phyloP scores from a whole-genome alignment of 2,797 vertebrate species.

The Sparidentex hasta region DNA sequence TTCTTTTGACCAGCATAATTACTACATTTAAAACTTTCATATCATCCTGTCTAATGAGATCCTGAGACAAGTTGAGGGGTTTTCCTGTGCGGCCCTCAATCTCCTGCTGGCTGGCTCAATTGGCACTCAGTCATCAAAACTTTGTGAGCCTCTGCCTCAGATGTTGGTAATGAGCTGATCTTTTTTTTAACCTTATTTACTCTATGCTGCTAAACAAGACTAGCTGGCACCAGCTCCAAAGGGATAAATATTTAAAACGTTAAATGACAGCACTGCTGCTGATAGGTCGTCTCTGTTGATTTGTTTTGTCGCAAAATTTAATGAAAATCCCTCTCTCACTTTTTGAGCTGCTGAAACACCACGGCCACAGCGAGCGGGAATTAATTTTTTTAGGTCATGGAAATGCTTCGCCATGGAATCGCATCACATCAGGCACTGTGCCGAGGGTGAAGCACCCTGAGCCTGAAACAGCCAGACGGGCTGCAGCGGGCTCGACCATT shows the following conservation, averaged over 20 bases:
- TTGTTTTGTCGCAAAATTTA: constrained; percentile 21
- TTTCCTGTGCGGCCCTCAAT: too few relatives aligned
- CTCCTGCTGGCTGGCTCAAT: too few relatives aligned
- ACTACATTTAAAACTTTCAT: too few relatives aligned
- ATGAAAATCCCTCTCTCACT: constrained; percentile 9
- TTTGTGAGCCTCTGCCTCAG: too few relatives aligned
- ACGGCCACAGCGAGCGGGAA: constrained; percentile 30
- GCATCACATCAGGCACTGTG: constrained; percentile 52
- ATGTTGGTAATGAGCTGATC: too few relatives aligned
- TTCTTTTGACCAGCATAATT: too few relatives aligned
- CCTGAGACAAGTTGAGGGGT: too few relatives aligned
- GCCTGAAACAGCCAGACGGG: constrained; percentile 39
- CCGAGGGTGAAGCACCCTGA: constrained; percentile 54
- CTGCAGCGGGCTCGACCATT: constrained; percentile 15
- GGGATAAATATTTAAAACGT: not conserved
- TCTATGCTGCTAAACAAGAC: not conserved
- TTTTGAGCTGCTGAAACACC: constrained; percentile 35
- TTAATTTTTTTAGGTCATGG: constrained; percentile 54
- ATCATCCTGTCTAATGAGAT: too few relatives aligned
- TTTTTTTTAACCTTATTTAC: constrained; percentile 4
- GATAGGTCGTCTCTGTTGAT: not conserved
- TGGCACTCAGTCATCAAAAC: too few relatives aligned
- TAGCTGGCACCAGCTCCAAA: not conserved
- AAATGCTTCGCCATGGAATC: constrained; percentile 57
- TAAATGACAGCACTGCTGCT: not conserved